Evolutionary conservation across 2,888 invertebrate species (phyloP).

Genomic region (Saturnia pavonia): DNA sequence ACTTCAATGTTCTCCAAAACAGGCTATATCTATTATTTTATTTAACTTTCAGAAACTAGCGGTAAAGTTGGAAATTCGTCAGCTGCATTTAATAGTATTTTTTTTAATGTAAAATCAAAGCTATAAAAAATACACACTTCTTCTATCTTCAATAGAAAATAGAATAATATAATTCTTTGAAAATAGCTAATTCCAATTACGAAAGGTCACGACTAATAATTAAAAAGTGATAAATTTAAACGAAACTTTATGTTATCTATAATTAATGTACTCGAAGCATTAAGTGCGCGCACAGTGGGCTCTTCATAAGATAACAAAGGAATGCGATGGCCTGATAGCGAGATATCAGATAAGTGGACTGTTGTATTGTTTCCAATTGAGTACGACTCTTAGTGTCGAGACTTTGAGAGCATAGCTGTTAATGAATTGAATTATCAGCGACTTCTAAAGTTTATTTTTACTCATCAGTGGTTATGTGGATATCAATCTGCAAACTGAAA

Average conservation of each 20-base stretch:
- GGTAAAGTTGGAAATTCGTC: no score
- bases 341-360: constrained; percentile 66
- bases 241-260: constrained; percentile 55
- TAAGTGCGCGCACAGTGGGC: constrained; percentile 59
- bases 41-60: no score
- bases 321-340: constrained; percentile 66
- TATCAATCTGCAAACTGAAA: neutral
- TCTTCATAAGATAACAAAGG: constrained; percentile 64
- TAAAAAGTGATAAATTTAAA: constrained; percentile 56
- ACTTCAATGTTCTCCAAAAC: no score
- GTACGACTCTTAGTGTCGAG: constrained; percentile 23
- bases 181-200: constrained; percentile 8
- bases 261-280: constrained; percentile 67
- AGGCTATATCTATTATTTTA: no score
- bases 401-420: constrained; percentile 8
- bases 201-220: constrained; percentile 34
- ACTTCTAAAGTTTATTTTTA: constrained; percentile 9
- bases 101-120: neutral
- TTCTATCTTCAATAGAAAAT: neutral
- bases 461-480: neutral
- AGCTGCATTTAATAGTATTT: no score
- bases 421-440: constrained; percentile 12
- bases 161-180: neutral
- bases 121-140: neutral
- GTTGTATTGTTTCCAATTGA: constrained; percentile 66